phyloP scores from a whole-genome alignment of 2,797 vertebrate species.

The Acestrorhynchus altus region DNA sequence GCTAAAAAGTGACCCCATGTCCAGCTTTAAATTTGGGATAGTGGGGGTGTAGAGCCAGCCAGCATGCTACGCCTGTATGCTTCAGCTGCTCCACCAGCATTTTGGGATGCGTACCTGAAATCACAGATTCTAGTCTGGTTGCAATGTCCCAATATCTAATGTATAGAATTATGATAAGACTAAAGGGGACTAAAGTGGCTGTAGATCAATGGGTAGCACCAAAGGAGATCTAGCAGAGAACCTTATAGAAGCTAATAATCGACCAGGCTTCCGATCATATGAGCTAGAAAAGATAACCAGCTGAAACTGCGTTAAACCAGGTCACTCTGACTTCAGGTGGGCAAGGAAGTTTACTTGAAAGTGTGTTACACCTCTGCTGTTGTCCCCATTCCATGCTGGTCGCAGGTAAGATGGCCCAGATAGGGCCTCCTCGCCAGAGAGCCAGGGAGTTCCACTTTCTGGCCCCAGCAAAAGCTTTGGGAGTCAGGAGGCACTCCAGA shows the following conservation, averaged over 20 bases:
- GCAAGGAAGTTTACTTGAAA: constrained; percentile 49
- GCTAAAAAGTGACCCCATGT: too few relatives aligned
- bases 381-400: constrained; percentile 72
- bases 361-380: constrained; percentile 51
- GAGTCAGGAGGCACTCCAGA: constrained; percentile 58
- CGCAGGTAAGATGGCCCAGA: constrained; percentile 78
- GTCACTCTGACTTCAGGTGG: constrained; percentile 19
- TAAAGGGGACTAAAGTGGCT: too few relatives aligned
- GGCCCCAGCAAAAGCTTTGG: constrained; percentile 54
- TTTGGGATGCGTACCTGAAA: too few relatives aligned
- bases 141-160: too few relatives aligned
- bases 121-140: too few relatives aligned
- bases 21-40: too few relatives aligned
- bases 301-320: constrained; percentile 31
- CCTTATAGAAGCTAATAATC: not conserved
- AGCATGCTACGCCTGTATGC: too few relatives aligned
- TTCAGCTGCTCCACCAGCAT: too few relatives aligned
- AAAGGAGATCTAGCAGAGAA: not conserved
- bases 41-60: too few relatives aligned
- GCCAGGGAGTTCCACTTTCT: constrained; percentile 61
- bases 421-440: constrained; percentile 61
- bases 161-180: too few relatives aligned
- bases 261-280: not conserved
- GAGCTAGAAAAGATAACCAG: not conserved
- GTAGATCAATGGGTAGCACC: not conserved